Evolutionary conservation across 1,140 invertebrate species (phyloP).

Genomic region (Diorhabda elongata): DNA sequence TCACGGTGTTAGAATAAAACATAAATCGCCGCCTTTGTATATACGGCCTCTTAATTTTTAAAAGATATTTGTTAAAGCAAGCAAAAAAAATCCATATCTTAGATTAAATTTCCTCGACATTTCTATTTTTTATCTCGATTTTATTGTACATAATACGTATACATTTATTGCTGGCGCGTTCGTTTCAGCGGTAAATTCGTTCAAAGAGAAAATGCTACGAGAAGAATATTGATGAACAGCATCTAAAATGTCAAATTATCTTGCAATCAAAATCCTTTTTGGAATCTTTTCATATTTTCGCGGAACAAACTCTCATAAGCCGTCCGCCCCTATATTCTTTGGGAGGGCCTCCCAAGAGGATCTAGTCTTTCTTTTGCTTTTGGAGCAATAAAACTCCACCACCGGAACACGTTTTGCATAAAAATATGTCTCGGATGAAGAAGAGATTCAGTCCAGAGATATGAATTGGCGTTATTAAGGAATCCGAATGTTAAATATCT

Average conservation of each 20-base stretch:
- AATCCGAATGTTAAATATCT: conserved; percentile 40
- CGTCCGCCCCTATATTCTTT: conserved; percentile 32
- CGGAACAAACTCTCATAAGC: conserved; percentile 30
- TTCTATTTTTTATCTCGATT: too few species aligned
- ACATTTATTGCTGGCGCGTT: not conserved
- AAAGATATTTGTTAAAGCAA: too few species aligned
- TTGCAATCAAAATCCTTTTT: conserved; percentile 42
- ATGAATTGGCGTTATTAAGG: conserved; percentile 45
- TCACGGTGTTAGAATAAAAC: too few species aligned
- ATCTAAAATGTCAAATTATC: conserved; percentile 42
- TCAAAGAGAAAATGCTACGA: conserved; percentile 20
- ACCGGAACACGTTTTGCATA: conserved; percentile 46
- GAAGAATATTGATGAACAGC: conserved; percentile 40
- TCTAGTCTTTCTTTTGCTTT: conserved; percentile 42
- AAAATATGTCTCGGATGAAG: conserved; percentile 44
- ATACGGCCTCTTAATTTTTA: too few species aligned
- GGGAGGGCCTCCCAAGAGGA: conserved; percentile 22
- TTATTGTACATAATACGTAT: not conserved
- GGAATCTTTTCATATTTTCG: conserved; percentile 38
- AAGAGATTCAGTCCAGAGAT: conserved; percentile 36
- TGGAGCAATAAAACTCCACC: conserved; percentile 44
- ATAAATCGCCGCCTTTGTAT: too few species aligned
- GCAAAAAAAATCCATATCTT: too few species aligned
- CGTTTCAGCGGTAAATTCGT: conserved; percentile 3
- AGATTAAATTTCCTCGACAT: too few species aligned